Evolutionary conservation across 2,113 vertebrate genomes (phyloP), one percentile per base, ranked within the genome.

Genomic region (Eurystomus gularis): DNA sequence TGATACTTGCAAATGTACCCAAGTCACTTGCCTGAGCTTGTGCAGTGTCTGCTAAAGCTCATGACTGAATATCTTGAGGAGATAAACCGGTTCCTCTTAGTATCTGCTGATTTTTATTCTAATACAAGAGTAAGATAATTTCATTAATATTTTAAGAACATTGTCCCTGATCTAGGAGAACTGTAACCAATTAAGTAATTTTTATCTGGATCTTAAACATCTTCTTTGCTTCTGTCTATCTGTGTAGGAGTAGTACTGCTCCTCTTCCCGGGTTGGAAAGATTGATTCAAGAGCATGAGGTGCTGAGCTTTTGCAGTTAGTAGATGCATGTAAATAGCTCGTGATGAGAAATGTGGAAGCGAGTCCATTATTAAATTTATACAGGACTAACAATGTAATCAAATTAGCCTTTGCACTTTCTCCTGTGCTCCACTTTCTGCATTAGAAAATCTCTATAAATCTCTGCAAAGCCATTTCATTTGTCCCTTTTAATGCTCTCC

Each of bases 361-460:
- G 48, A 96, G 73, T 94, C 77, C 49, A 79, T 96, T 96, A 96
- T 93, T 97, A 96, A 94, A 96, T 96, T 96, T 93, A 80, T 90
- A 85, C 86, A 89, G 93, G 90, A 44, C 93, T 96, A 97, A 93
- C 81, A 84, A 79, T 87, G 89, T 97, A 97, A 97, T 96, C 94
- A 95, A 96, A 97, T 97, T 96, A 96, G 92, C 95, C 92, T 96
- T 92, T 96, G 96, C 94, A 94, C 95, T 93, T 88, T 95, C 93
- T 96, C 88, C 88, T 49, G n/a, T 78, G 92, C 69, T 94, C 76
- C 52, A 78, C 86, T 94, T 95, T 96, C 86, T 92, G 70, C 88
- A 79, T 91, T 93, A 94, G 60, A 71, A 92, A 94, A 88, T 89
- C 81, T 88, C 92, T 66, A 96, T 95, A 96, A 95, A 96, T 93